These are phyloP conservation scores for Sinocyclocheilus rhinocerous DNA, from an alignment of 2,113 vertebrate genomes.

Conservation along the genomic window DNA sequence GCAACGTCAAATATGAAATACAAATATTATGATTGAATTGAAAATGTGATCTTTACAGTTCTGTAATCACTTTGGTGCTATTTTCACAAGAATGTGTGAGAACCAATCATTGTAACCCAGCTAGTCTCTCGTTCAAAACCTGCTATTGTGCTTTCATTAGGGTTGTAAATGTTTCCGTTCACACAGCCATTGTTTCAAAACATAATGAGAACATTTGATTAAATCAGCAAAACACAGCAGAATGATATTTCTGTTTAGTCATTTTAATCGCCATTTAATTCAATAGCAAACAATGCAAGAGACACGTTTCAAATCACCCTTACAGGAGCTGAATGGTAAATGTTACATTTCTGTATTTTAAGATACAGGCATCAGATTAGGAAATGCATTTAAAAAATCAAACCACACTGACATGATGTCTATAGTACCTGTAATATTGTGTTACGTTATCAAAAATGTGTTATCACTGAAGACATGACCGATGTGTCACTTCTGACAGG, in stretches of 20 bases:
- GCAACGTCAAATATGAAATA: background rate
- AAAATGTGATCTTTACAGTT: background rate
- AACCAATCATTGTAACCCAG: background rate
- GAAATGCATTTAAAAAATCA: background rate
- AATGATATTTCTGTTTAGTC: background rate
- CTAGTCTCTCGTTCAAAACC: background rate
- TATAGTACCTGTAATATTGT: background rate
- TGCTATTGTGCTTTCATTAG: constrained; percentile 2
- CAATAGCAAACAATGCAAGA: background rate
- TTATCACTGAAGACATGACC: background rate
- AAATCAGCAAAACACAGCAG: constrained; percentile 3
- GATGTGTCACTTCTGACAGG: background rate
- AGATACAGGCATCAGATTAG: background rate
- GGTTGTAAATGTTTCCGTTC: constrained; percentile 13
- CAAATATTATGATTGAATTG: background rate
- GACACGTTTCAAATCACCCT: background rate
- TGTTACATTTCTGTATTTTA: background rate
- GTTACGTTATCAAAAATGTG: background rate
- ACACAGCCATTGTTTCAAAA: constrained; percentile 11
- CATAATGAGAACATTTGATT: constrained; percentile 20
- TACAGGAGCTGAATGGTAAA: background rate
- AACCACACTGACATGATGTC: background rate
- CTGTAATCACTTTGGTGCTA: background rate
- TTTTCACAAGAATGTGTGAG: constrained; percentile 1
- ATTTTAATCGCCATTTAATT: constrained; percentile 1